These are phyloP conservation scores for Leucopsar rothschildi DNA, from an alignment of 2,113 vertebrate genomes.

Conservation along the genomic window DNA sequence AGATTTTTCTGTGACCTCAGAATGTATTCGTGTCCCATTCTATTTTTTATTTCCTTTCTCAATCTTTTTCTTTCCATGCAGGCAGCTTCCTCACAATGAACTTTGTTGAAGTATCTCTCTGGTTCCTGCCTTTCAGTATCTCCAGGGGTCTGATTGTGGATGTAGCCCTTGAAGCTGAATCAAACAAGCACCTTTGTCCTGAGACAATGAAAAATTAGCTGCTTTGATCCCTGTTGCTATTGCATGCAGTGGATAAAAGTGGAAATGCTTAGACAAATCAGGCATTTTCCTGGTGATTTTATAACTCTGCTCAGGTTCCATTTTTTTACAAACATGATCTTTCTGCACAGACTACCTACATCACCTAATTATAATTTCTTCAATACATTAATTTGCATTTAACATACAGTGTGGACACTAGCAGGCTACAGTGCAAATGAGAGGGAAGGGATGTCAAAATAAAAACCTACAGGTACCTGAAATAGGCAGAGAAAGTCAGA, in stretches of 20 bases:
- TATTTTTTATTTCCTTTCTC: conserved; percentile 6
- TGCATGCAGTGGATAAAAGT: neutral
- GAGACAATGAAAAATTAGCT: conserved; percentile 37
- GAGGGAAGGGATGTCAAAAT: neutral
- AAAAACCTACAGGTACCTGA: neutral
- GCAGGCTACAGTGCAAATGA: neutral
- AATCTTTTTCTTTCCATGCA: conserved; percentile 9
- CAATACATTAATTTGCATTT: neutral
- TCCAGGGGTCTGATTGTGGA: conserved; percentile 62
- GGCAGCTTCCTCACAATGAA: conserved; percentile 42
- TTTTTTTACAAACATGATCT: conserved; percentile 7
- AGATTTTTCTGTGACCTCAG: conserved; percentile 27
- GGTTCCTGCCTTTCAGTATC: conserved; percentile 37
- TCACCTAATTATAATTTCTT: neutral
- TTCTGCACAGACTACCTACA: neutral
- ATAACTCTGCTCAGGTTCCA: neutral
- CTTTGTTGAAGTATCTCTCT: conserved; percentile 47
- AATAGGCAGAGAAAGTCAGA: neutral
- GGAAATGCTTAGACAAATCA: conserved; percentile 28
- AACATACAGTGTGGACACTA: neutral
- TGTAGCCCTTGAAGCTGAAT: conserved; percentile 62
- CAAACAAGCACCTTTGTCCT: conserved; percentile 62
- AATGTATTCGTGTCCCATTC: neutral
- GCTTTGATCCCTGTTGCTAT: conserved; percentile 58
- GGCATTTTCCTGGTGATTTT: conserved; percentile 16